Conservation (phyloP, 2,888 invertebrate genomes). For the Sphinx pinastri region DNA sequence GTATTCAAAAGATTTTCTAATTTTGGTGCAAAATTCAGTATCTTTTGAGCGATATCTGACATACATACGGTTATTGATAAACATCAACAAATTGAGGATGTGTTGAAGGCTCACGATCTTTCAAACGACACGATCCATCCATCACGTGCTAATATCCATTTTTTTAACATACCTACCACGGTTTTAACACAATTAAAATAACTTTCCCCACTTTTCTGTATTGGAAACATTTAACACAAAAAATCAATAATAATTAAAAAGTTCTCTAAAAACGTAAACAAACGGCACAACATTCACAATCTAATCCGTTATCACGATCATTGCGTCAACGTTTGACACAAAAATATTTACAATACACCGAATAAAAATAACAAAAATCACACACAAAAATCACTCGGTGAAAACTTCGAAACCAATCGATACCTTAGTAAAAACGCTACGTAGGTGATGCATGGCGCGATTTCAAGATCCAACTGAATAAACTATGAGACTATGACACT, state of each 20-base stretch:
- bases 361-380: neutral
- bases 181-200: neutral
- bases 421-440: slow-evolving; percentile 76
- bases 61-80: too few species aligned
- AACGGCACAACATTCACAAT: neutral
- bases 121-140: neutral
- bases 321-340: neutral
- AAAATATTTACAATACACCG: neutral
- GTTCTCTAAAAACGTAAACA: neutral
- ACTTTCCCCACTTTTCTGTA: neutral
- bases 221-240: neutral
- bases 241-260: neutral
- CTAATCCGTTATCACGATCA: neutral
- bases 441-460: slow-evolving; percentile 77
- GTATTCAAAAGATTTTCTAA: too few species aligned
- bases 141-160: neutral
- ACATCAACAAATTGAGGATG: too few species aligned
- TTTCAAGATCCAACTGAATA: slow-evolving; percentile 62
- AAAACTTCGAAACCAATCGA: slow-evolving; percentile 34
- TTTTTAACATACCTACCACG: neutral
- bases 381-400: neutral
- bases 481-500: slow-evolving; percentile 53
- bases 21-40: too few species aligned
- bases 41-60: too few species aligned
- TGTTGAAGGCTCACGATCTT: neutral